These are phyloP conservation scores for Tiaroga cobitis DNA, from an alignment of 2,797 vertebrate genomes.

Conservation along the genomic window DNA sequence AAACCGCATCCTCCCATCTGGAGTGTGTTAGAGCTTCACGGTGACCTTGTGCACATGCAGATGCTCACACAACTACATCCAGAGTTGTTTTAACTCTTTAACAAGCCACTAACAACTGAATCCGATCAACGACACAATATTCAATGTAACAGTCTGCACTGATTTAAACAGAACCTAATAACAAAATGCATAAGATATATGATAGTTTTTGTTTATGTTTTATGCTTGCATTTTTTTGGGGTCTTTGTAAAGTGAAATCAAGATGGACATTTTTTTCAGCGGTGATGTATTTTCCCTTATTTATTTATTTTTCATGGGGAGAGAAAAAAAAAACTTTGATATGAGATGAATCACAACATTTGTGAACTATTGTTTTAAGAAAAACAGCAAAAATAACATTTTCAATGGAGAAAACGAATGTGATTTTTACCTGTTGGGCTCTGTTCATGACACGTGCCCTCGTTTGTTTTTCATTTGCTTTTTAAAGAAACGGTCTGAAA, in stretches of 20 bases:
- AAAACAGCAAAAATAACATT: not conserved
- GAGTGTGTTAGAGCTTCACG: slow-evolving; percentile 66
- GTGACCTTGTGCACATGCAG: slow-evolving; percentile 26
- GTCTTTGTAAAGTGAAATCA: not conserved
- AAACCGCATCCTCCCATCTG: slow-evolving; percentile 76
- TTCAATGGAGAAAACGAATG: not conserved
- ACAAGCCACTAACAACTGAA: not conserved
- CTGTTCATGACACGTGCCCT: not conserved
- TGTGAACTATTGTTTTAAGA: not conserved
- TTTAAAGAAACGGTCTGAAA: slow-evolving; percentile 16
- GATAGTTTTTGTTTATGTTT: not conserved
- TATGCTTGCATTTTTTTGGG: not conserved
- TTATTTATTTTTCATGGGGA: not conserved
- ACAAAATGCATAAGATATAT: not conserved
- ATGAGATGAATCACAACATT: not conserved
- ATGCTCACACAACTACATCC: slow-evolving; percentile 65
- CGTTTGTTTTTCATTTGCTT: not conserved
- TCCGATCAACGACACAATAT: not conserved
- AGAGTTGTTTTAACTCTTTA: slow-evolving; percentile 51
- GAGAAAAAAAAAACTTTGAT: not conserved
- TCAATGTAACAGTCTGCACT: not conserved
- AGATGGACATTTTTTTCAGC: not conserved
- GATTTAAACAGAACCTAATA: not conserved
- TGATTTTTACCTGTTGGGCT: not conserved
- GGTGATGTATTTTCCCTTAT: too few relatives aligned